phyloP scores from a whole-genome alignment of 2,888 invertebrate genomes.

The Palloptera scutellata region DNA sequence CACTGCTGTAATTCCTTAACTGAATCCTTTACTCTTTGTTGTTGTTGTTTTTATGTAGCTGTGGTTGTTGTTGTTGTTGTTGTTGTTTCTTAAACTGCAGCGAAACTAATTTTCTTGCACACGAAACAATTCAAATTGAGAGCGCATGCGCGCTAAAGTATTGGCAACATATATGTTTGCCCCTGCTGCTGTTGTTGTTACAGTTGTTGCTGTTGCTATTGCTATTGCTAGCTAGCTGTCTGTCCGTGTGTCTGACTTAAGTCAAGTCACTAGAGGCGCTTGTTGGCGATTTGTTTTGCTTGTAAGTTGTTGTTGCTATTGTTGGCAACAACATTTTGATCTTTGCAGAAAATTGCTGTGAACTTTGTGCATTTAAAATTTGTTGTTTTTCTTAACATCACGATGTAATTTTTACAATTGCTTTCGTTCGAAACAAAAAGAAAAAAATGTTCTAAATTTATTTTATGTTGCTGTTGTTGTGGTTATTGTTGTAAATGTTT shows the following conservation, averaged over 20 bases:
- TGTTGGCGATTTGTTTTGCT: constrained; percentile 45
- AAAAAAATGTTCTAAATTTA: no score
- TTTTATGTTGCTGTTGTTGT: constrained; percentile 32
- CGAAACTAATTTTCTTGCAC: constrained; percentile 65
- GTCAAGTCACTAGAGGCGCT: constrained; percentile 47
- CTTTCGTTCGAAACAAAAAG: constrained; percentile 34
- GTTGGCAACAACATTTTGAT: constrained; percentile 25
- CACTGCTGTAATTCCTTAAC: constrained; percentile 37
- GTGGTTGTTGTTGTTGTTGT: constrained; percentile 26
- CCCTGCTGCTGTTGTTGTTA: constrained; percentile 23
- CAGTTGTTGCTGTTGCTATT: constrained; percentile 39
- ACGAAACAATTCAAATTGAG: constrained; percentile 60
- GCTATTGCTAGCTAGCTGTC: constrained; percentile 29
- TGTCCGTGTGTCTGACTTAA: not conserved
- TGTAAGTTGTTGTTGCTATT: constrained; percentile 33
- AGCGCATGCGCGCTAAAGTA: constrained; percentile 43
- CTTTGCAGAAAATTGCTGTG: constrained; percentile 56
- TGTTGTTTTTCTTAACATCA: constrained; percentile 49
- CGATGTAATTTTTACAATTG: constrained; percentile 62
- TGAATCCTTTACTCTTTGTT: constrained; percentile 18
- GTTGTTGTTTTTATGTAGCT: constrained; percentile 18
- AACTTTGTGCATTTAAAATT: constrained; percentile 58
- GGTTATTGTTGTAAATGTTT: constrained; percentile 37
- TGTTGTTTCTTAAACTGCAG: constrained; percentile 37
- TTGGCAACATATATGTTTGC: constrained; percentile 18